phyloP scores from a whole-genome alignment of 1,140 invertebrate species.

The Leptoteleia sp. region DNA sequence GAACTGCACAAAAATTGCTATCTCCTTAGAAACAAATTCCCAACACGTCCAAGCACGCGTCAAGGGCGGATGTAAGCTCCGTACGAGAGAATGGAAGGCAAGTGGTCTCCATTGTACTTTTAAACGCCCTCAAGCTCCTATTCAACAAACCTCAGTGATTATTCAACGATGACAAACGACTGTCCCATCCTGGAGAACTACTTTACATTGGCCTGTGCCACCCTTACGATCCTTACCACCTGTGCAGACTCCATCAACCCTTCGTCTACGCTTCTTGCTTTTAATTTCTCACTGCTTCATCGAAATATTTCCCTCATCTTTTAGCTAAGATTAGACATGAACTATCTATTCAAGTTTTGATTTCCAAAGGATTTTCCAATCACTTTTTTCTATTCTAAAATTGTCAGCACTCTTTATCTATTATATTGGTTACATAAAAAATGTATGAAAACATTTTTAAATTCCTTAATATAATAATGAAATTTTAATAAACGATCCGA shows the following conservation, averaged over 20 bases:
- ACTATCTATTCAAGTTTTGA: too few species aligned
- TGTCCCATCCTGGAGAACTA: slow-evolving; percentile 63
- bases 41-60: slow-evolving; percentile 51
- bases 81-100: slow-evolving; percentile 70
- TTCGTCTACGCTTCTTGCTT: slow-evolving; percentile 13
- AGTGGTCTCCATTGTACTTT: slow-evolving; percentile 78
- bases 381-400: too few species aligned
- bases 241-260: slow-evolving; percentile 13
- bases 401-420: too few species aligned
- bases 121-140: slow-evolving; percentile 70
- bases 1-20: slow-evolving; percentile 42
- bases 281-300: slow-evolving; percentile 23
- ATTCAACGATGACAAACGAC: slow-evolving; percentile 77
- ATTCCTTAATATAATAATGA: too few species aligned
- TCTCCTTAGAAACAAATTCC: slow-evolving; percentile 47
- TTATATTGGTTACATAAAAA: too few species aligned
- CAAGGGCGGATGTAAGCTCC: slow-evolving; percentile 51
- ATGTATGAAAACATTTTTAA: too few species aligned
- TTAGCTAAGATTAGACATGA: slow-evolving; percentile 9
- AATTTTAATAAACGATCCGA: too few species aligned
- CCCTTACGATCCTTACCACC: slow-evolving; percentile 31
- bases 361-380: too few species aligned
- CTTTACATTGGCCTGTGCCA: slow-evolving; percentile 56
- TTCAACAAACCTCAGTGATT: slow-evolving; percentile 70
- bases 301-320: slow-evolving; percentile 22